phyloP scores from a whole-genome alignment of 2,888 invertebrate species.

The Vanessa cardui region DNA sequence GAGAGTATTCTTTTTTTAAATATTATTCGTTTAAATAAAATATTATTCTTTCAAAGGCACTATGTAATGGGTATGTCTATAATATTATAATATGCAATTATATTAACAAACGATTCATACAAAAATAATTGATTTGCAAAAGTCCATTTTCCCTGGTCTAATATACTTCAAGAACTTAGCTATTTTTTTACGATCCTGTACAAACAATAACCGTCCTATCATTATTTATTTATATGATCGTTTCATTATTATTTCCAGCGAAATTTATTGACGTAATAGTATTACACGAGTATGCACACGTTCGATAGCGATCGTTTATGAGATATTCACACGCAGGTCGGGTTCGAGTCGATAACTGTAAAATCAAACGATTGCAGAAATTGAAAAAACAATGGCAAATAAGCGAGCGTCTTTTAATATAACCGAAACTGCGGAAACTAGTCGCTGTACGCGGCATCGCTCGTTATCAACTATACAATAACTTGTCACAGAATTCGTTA shows the following conservation, averaged over 20 bases:
- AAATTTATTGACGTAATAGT: background rate
- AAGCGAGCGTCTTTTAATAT: slow-evolving; percentile 16
- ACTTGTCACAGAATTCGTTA: background rate
- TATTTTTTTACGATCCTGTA: too few relatives aligned
- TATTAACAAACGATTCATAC: too few relatives aligned
- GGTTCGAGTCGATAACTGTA: slow-evolving; percentile 27
- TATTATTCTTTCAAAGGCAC: too few relatives aligned
- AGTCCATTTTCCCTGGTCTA: too few relatives aligned
- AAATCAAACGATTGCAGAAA: slow-evolving; percentile 33
- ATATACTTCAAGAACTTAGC: too few relatives aligned
- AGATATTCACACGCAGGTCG: slow-evolving; percentile 13
- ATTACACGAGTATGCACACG: background rate
- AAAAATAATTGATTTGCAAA: too few relatives aligned
- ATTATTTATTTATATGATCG: background rate
- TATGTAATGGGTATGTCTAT: too few relatives aligned
- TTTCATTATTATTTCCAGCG: background rate
- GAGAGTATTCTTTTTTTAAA: too few relatives aligned
- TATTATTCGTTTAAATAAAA: too few relatives aligned
- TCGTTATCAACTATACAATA: background rate
- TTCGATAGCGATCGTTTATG: slow-evolving; percentile 1
- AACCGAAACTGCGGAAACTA: background rate
- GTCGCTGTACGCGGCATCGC: background rate
- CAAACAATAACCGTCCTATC: background rate
- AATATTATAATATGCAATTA: too few relatives aligned
- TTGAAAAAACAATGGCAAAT: slow-evolving; percentile 34